Base-by-base conservation (phyloP, 2,888 invertebrate genomes). In the Leuctra nigra region DNA sequence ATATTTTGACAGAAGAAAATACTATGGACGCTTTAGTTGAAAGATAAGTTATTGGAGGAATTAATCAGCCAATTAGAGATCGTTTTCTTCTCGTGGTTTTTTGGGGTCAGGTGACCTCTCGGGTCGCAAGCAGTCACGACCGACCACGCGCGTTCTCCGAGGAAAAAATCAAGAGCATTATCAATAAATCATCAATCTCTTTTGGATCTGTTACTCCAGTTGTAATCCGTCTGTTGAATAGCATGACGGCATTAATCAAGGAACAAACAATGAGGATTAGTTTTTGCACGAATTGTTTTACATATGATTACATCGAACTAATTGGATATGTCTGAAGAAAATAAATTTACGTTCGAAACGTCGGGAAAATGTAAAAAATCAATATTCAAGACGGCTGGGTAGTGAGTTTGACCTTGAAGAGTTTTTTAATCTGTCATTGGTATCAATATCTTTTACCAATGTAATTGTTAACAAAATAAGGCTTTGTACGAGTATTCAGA, bases 1-100 rank as follows among this genome's bases (percentile, higher is more conserved):
- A 39, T 20, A 36, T 39, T 39, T 39, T 39, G 39, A 39, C 39
- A 39, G 39, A 39, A 39, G 16, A 14, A 18, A 2, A 16, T 39
- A n/a, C n/a, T 39, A 16, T 39, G 39, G 16, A 14, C 9, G 39
- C 7, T 29, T 7, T 29, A 29, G 7, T 11, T 29, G 29, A 7
- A 11, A 20, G 4, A 18, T 46, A 46, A 46, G 24, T 46, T 46
- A 46, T 46, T 46, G n/a, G 7, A 14, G 23, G 22, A 46, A 46
- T 46, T 24, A 46, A 46, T 46, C 46, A 46, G 46, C 46, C 46
- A 46, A 46, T 46, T 46, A 46, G 23, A 46, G 46, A 46, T 4
- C n/a, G 46, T 23, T 22, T 46, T n/a, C 22, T 39, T 39, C 39
- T n/a, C n/a, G n/a, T n/a, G n/a, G n/a, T n/a, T 39, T 16, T 39